These are phyloP conservation scores for Phainopepla nitens DNA, from an alignment of 2,113 vertebrate species.

Conservation along the genomic window DNA sequence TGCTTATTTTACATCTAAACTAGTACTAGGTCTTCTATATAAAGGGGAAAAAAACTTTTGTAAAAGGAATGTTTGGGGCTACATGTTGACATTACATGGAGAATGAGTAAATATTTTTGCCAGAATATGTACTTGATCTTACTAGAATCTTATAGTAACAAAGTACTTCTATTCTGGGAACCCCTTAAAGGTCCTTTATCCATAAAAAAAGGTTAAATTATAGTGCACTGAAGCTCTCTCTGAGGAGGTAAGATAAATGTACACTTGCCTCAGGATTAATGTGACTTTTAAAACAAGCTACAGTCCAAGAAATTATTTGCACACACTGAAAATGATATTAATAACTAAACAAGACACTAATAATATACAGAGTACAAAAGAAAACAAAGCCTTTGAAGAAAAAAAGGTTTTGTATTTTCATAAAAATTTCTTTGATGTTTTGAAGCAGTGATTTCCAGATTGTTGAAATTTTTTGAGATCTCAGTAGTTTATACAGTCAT, in stretches of 20 bases:
- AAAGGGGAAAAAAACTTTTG: not conserved
- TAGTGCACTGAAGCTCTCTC: not conserved
- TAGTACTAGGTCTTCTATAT: not conserved
- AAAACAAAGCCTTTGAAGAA: not conserved
- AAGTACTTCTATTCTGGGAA: not conserved
- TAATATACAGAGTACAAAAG: not conserved
- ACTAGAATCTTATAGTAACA: constrained; percentile 7
- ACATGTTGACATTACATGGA: not conserved
- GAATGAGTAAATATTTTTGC: not conserved
- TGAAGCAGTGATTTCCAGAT: not conserved
- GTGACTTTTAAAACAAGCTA: constrained; percentile 11
- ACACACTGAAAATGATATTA: not conserved
- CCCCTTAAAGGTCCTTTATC: not conserved
- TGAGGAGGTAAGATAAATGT: constrained; percentile 25
- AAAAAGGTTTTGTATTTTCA: not conserved
- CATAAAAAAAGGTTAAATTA: constrained; percentile 31
- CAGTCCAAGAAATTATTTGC: not conserved
- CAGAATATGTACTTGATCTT: not conserved
- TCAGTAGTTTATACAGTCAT: not conserved
- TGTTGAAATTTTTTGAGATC: not conserved
- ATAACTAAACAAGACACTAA: not conserved
- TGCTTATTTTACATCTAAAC: not conserved
- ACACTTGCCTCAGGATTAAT: constrained; percentile 19
- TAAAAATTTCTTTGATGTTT: not conserved
- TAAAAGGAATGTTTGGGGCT: not conserved